A percentile compares a stretch with the other conserved stretches of the same genome.
Evolutionary conservation across 2,888 invertebrate genomes (phyloP).

Genomic region (Drosophila formosana): DNA sequence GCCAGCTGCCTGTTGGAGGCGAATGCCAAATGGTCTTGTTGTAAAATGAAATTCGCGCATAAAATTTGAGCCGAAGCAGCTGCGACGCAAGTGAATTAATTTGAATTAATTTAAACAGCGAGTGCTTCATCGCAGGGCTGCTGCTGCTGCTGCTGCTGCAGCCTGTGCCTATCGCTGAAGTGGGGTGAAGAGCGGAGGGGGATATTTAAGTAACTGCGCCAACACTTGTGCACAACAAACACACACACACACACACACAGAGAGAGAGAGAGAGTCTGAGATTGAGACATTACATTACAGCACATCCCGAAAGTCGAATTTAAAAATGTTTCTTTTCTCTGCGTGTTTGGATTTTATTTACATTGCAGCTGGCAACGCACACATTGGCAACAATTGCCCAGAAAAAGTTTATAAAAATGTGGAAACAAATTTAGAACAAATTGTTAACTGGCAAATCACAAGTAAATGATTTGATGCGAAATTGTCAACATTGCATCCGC

Average conservation of each 20-base stretch:
- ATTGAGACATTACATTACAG: conserved; percentile 65
- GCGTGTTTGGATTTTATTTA: conserved; percentile 50
- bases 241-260: conserved; percentile 19
- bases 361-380: conserved; percentile 54
- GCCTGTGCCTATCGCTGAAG: conserved; percentile 16
- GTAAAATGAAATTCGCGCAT: conserved; percentile 77
- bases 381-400: conserved; percentile 26
- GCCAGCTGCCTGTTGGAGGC: conserved; percentile 17
- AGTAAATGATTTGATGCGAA: background rate
- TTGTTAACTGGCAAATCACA: background rate
- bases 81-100: conserved; percentile 82
- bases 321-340: conserved; percentile 52
- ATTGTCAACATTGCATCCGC: background rate
- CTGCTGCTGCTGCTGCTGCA: conserved; percentile 16
- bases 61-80: conserved; percentile 80
- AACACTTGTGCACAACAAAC: conserved; percentile 66
- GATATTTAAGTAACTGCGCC: conserved; percentile 75
- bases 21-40: conserved; percentile 68
- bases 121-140: conserved; percentile 18
- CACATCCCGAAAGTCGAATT: conserved; percentile 63
- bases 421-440: background rate
- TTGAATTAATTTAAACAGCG: conserved; percentile 80
- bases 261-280: conserved; percentile 37
- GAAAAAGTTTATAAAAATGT: background rate
- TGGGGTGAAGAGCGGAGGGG: background rate